A percentile compares a stretch with the other conserved stretches of the same genome.
Evolutionary conservation across 2,113 vertebrate genomes (phyloP).

Genomic region (Odontesthes bonariensis): DNA sequence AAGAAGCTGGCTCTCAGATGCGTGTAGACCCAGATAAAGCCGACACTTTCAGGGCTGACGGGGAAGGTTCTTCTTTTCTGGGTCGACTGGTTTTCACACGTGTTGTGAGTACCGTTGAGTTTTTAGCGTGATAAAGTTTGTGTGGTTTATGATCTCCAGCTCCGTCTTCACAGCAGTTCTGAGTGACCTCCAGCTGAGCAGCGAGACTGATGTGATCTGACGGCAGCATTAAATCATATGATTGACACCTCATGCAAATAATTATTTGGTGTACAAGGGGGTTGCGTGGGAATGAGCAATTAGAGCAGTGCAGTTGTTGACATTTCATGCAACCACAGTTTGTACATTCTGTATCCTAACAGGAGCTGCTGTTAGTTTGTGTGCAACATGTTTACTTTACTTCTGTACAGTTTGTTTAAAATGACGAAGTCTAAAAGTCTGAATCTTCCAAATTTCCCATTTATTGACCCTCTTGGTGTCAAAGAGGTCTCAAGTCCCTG

Average conservation of each 20-base stretch:
- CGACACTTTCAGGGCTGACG: neutral
- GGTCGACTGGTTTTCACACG: neutral
- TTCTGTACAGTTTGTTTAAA: too few relatives aligned
- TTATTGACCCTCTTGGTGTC: too few relatives aligned
- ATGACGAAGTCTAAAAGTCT: too few relatives aligned
- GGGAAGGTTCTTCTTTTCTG: neutral
- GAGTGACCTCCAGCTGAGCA: too few relatives aligned
- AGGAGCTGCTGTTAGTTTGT: neutral
- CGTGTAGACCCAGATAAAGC: too few relatives aligned
- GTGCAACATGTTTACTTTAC: too few relatives aligned
- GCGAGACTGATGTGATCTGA: conserved; percentile 5
- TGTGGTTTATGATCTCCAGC: too few relatives aligned
- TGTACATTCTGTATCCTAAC: neutral
- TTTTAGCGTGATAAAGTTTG: too few relatives aligned
- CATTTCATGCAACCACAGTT: neutral
- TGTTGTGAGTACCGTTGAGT: too few relatives aligned
- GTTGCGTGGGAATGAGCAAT: neutral
- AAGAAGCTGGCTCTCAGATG: neutral
- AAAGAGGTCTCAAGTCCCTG: too few relatives aligned
- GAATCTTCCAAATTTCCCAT: too few relatives aligned
- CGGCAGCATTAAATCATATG: conserved; percentile 4
- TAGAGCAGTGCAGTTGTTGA: conserved; percentile 2
- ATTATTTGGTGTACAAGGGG: neutral
- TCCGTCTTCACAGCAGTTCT: too few relatives aligned
- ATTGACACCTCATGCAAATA: neutral